Base-by-base conservation (phyloP, 2,113 vertebrate genomes). In the Todiramphus chloris region DNA sequence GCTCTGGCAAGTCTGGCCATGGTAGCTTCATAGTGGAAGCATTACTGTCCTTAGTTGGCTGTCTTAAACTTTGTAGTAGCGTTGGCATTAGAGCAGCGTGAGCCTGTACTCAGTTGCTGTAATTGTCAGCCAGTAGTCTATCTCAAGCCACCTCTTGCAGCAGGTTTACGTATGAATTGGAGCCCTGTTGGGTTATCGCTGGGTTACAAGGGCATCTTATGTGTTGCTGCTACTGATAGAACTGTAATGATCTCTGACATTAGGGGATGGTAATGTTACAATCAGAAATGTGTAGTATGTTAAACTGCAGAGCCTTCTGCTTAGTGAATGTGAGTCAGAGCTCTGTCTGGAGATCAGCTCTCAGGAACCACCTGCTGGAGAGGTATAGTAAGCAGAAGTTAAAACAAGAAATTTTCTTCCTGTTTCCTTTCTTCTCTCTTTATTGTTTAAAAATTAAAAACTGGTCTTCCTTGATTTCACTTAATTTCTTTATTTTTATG, bases 401-500 rank as follows among this genome's bases (percentile, higher is more conserved):
- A 79, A 35, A 48, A 2, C 1, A 74, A n/a, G 63, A 73, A 41
- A 24, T 62, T 16, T 43, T 13, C 7, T 70, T 63, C 37, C 19
- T 46, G 5, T 55, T 87, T 53, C 46, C 25, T 37, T 51, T 10
- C 51, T 56, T 50, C 41, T 13, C 41, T 48, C 9, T 79, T 53
- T 66, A 11, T 19, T 51, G 3, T 60, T 75, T 27, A 69, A 16
- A 15, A 87, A 35, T 79, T 66, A n/a, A 69, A 46, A 10, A 43
- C 0, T 4, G 44, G 0, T 31, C 2, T 48, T 60, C 13, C 6
- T 35, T 66, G 17, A 6, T 51, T 79, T 51, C 39, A 37, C 6
- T 63, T 91, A 3, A 16, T 79, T 58, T 69, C 5, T 2, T 33
- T 64, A 75, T 75, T 13, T 77, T 80, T 75, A 30, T 76, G 59